Evolutionary conservation across 2,113 vertebrate species (phyloP), one percentile per base, ranked within the genome.

Genomic region (Chaenocephalus aceratus): DNA sequence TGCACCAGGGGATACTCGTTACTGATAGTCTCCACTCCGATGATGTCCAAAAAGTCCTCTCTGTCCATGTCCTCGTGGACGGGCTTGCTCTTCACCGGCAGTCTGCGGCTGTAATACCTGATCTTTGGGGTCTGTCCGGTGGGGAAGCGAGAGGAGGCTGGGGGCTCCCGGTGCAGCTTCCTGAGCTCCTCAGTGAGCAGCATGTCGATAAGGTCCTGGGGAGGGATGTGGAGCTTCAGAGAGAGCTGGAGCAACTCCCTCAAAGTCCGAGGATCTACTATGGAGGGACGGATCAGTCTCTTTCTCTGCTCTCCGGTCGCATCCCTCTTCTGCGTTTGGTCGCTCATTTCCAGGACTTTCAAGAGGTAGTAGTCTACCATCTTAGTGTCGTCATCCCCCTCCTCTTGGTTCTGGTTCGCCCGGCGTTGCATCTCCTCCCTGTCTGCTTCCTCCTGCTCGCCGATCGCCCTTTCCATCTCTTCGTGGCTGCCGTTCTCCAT

Each of bases 171-270:
- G 30, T 90, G 95, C 77, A 96, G 95, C 85, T 96, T 97, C 62
- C 94, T 94, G 79, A 96, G 95, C 80, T 98, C 97, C 69, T 96
- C 96, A 45, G 94, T 96, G 86, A 96, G 97, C 81, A 99, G 86
- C 96, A 98, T 98, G 52, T 99, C 97, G 71, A 99, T 96, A 58
- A 99, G 95, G 83, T 99, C 97, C 92, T 99, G 97, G 0, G 98
- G 98, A 9, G 97, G 97, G 61, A 99, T 97, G 92, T 99, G 98
- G 84, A 99, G 95, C 94, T 96, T 99, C 86, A 96, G 95, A 34
- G 98, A 99, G 68, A 99, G 95, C 90, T 98, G 96, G 87, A 99
- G 96, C 83, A 99, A 73, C 88, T 98, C 96, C 86, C 96, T 97
- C 82, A 99, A 89, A 1, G 95, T 95, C 74, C 96, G 94, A 36